Conservation (phyloP, 35 echinoderm and acorn worm genomes). For the Heliocidaris erythrogramma region DNA sequence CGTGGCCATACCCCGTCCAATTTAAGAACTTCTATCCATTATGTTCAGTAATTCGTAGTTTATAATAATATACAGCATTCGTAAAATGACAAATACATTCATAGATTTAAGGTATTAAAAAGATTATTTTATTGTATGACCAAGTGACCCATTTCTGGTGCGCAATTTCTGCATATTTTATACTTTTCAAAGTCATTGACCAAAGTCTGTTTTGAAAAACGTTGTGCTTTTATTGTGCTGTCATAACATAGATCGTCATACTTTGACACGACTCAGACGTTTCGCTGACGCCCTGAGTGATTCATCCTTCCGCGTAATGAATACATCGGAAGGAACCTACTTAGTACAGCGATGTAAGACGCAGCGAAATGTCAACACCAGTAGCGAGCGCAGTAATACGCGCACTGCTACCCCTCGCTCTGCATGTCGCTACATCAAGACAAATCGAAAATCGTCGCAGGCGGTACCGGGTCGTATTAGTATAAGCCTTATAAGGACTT, state of each 20-base stretch:
- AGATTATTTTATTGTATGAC: neutral
- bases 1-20: too few species aligned
- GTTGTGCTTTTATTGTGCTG: conserved; percentile 32
- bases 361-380: conserved; percentile 39
- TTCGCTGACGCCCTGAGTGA: conserved; percentile 31
- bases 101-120: neutral
- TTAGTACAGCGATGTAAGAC: conserved; percentile 5
- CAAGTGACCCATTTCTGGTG: neutral
- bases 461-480: neutral
- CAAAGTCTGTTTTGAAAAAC: neutral
- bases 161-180: neutral
- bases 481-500: neutral
- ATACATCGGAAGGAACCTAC: conserved; percentile 29
- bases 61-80: too few species aligned
- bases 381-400: neutral
- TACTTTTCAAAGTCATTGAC: neutral
- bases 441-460: neutral
- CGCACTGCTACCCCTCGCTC: neutral
- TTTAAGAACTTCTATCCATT: too few species aligned
- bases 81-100: too few species aligned
- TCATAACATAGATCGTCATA: conserved; percentile 25
- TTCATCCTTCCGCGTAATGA: neutral
- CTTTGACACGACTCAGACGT: neutral
- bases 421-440: neutral
- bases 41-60: too few species aligned